Percentiles rank a stretch among this genome's conserved stretches.
phyloP scores from a whole-genome alignment of 2,113 vertebrate genomes.

The Aspidoscelis tigris region DNA sequence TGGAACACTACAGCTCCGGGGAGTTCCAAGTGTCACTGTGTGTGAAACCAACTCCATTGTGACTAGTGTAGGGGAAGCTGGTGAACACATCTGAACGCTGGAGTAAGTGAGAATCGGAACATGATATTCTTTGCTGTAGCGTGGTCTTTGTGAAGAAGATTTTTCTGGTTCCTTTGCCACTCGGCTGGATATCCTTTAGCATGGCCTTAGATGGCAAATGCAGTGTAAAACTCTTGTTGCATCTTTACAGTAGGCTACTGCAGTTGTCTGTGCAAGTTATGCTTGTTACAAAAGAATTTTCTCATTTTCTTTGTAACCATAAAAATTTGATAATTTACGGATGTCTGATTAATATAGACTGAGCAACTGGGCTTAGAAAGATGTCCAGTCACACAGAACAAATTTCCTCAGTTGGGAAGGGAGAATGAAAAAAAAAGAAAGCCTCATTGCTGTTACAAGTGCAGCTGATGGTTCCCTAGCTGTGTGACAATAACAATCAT shows the following conservation, averaged over 20 bases:
- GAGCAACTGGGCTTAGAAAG: background rate
- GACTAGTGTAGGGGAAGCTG: slow-evolving; percentile 38
- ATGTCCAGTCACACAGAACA: background rate
- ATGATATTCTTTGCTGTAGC: slow-evolving; percentile 4
- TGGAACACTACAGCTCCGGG: slow-evolving; percentile 74
- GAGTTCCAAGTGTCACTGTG: slow-evolving; percentile 64
- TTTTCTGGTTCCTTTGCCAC: background rate
- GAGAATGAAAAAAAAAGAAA: background rate
- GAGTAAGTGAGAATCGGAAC: slow-evolving; percentile 32
- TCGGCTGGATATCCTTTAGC: background rate
- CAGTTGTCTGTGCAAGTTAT: background rate
- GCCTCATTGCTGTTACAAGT: background rate
- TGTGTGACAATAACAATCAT: background rate
- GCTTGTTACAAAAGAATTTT: background rate
- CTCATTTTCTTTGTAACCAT: background rate
- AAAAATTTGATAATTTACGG: background rate
- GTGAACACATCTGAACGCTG: slow-evolving; percentile 31
- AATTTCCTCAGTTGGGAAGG: background rate
- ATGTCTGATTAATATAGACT: background rate
- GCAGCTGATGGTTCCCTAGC: background rate
- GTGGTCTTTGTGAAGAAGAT: background rate
- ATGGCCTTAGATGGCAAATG: background rate
- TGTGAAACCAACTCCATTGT: slow-evolving; percentile 49
- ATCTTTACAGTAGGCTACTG: background rate
- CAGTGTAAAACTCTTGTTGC: background rate